A percentile compares a stretch with the other conserved stretches of the same genome.
Conservation (phyloP, 1,140 invertebrate species). For the Papilio dardanus region DNA sequence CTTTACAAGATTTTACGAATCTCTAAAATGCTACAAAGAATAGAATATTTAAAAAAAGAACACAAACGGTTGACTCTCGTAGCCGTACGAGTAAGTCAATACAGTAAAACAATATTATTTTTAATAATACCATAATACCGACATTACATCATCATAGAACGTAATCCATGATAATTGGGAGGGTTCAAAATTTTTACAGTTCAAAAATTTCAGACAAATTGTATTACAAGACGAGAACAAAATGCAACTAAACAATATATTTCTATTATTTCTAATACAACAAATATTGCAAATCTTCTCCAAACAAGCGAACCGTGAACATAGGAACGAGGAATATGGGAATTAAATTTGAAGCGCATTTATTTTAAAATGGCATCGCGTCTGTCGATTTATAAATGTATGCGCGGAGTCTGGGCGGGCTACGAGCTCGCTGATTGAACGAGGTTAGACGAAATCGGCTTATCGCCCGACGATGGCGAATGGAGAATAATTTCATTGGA, state of each 20-base stretch:
- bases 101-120: too few species aligned
- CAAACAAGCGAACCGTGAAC: neutral
- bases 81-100: too few species aligned
- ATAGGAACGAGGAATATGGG: slow-evolving; percentile 14
- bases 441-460: slow-evolving; percentile 74
- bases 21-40: neutral
- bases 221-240: neutral
- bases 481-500: slow-evolving; percentile 66
- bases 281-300: slow-evolving; percentile 22
- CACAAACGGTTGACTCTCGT: neutral
- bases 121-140: too few species aligned
- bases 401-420: slow-evolving; percentile 27
- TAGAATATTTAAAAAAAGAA: neutral
- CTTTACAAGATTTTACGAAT: neutral
- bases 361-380: slow-evolving; percentile 38
- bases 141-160: too few species aligned
- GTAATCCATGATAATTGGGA: too few species aligned
- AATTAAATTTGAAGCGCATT: slow-evolving; percentile 29
- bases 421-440: slow-evolving; percentile 65
- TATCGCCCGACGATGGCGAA: slow-evolving; percentile 59
- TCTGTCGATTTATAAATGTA: slow-evolving; percentile 43
- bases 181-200: too few species aligned
- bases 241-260: neutral
- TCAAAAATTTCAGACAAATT: too few species aligned
- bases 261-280: slow-evolving; percentile 1